Evolutionary conservation across 2,113 vertebrate genomes (phyloP).

Genomic region (Falcunculus frontatus): DNA sequence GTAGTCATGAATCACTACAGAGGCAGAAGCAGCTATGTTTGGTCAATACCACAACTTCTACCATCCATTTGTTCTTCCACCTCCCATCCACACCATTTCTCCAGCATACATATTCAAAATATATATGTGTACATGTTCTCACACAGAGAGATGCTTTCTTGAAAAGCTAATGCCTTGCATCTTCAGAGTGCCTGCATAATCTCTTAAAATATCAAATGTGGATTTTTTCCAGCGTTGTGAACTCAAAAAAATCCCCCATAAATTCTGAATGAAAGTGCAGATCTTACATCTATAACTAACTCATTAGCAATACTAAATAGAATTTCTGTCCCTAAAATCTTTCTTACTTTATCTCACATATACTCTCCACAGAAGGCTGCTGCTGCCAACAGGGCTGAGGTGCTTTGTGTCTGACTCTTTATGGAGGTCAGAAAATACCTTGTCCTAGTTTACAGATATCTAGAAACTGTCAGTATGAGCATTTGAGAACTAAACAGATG

Average conservation of each 20-base stretch:
- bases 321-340: background rate
- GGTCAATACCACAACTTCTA: background rate
- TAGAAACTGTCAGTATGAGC: background rate
- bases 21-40: background rate
- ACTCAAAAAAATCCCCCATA: background rate
- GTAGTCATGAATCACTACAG: background rate
- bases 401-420: background rate
- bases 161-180: background rate
- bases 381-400: background rate
- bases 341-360: background rate
- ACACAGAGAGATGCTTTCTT: background rate
- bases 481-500: background rate
- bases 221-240: rapidly evolving
- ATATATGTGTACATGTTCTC: too few species aligned
- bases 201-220: background rate
- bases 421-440: background rate
- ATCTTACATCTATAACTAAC: background rate
- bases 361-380: background rate
- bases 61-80: background rate
- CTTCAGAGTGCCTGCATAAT: background rate
- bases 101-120: background rate
- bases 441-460: background rate
- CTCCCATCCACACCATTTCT: background rate
- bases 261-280: background rate
- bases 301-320: background rate